Evolutionary conservation across 2,888 invertebrate species (phyloP).

Genomic region (Folsomia candida): DNA sequence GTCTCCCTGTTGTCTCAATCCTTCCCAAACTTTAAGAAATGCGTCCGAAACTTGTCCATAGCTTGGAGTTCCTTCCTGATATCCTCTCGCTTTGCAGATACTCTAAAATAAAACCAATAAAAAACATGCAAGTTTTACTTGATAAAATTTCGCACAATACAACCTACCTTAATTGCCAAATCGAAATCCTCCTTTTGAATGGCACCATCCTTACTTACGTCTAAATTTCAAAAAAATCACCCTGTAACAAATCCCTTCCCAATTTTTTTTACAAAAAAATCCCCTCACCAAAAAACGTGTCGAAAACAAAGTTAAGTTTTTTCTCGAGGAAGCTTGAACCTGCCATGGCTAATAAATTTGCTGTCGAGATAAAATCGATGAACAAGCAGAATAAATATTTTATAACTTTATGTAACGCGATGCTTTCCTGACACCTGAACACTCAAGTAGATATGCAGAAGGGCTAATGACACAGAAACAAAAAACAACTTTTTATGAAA

Average conservation of each 20-base stretch:
- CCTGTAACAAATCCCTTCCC: not conserved
- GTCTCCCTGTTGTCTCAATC: constrained; percentile 77
- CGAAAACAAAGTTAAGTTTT: not conserved
- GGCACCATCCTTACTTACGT: constrained; percentile 86
- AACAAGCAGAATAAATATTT: too few species aligned
- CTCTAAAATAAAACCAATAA: constrained; percentile 61
- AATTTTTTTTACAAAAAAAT: not conserved
- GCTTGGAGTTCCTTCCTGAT: constrained; percentile 73
- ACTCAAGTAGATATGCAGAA: too few species aligned
- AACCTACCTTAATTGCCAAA: constrained; percentile 77
- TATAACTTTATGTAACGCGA: too few species aligned
- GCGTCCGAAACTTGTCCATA: constrained; percentile 75
- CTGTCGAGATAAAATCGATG: too few species aligned
- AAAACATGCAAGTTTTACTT: not conserved
- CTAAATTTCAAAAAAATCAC: constrained; percentile 61
- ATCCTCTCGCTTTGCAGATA: constrained; percentile 80
- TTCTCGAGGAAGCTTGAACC: not conserved
- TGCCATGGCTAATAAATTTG: too few species aligned
- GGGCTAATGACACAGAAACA: too few species aligned
- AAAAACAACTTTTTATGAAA: too few species aligned
- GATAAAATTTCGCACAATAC: constrained; percentile 44
- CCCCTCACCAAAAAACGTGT: not conserved
- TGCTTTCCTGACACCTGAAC: too few species aligned
- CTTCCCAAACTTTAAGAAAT: constrained; percentile 86
- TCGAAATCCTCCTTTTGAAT: constrained; percentile 89